Percentiles rank a stretch among this genome's conserved stretches.
phyloP scores from a whole-genome alignment of 2,888 invertebrate species.

The Plebejus melissa region DNA sequence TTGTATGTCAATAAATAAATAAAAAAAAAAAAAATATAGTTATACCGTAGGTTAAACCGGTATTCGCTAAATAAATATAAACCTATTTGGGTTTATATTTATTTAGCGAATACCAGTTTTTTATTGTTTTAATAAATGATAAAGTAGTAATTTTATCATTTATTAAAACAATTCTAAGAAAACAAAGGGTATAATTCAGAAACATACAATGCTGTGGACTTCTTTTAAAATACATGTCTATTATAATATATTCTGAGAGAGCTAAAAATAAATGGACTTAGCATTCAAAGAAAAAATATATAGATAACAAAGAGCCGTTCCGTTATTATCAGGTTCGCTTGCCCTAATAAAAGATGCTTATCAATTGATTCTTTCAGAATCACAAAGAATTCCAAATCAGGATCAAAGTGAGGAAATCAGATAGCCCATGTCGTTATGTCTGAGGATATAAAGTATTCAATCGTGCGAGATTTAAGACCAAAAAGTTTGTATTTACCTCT shows the following conservation, averaged over 20 bases:
- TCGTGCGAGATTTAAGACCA: neutral
- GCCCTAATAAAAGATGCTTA: constrained; percentile 4
- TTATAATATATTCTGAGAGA: neutral
- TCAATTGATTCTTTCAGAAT: constrained; percentile 18
- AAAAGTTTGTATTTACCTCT: neutral
- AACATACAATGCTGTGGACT: neutral
- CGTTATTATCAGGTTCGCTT: neutral
- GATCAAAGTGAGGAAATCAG: neutral
- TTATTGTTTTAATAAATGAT: no score
- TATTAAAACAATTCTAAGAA: neutral
- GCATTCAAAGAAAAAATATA: neutral
- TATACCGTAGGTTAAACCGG: no score
- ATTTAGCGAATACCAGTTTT: no score
- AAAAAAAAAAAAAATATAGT: no score
- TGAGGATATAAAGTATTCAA: neutral
- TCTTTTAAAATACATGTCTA: neutral
- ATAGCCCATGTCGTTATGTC: constrained; percentile 1
- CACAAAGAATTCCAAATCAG: constrained; percentile 20
- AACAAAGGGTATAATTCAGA: neutral
- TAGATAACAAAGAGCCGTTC: neutral
- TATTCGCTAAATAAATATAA: no score
- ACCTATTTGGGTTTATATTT: no score
- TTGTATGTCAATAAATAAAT: no score
- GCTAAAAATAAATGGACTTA: neutral
- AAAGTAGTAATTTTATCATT: neutral